Conservation (phyloP, 2,888 invertebrate species). For the Hecatera dysodea region DNA sequence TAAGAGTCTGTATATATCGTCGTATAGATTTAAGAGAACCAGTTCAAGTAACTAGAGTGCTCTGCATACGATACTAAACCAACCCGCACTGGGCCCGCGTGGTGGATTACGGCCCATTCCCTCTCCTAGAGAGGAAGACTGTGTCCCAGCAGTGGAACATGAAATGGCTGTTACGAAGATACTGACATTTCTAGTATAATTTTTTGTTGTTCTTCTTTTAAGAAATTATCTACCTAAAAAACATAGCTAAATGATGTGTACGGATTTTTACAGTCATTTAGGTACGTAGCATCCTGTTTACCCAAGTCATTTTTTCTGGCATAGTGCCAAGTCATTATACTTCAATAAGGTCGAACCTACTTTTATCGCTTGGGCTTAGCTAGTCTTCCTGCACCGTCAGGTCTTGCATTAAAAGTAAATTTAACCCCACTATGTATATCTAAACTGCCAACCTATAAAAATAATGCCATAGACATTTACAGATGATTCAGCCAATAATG, state of each 20-base stretch:
- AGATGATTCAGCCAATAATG: background rate
- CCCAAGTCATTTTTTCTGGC: slow-evolving; percentile 1
- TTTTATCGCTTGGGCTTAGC: background rate
- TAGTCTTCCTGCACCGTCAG: background rate
- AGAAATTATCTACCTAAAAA: background rate
- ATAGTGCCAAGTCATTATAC: background rate
- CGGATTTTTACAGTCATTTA: slow-evolving; percentile 2
- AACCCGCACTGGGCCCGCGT: no score
- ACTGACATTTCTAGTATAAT: no score
- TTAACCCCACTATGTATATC: background rate
- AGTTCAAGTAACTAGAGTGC: no score
- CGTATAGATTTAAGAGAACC: background rate
- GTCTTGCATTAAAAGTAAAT: no score
- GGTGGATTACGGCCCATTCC: no score
- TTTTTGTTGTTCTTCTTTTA: background rate
- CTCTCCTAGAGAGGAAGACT: no score
- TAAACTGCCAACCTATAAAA: background rate
- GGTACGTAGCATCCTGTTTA: slow-evolving; percentile 4
- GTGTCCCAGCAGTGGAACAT: no score
- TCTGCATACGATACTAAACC: no score
- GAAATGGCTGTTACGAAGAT: no score
- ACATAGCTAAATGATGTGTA: background rate
- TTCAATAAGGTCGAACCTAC: background rate
- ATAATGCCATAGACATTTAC: background rate
- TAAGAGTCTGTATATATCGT: background rate